phyloP scores from a whole-genome alignment of 92 coral and sea anemone genomes.

The Scolanthus callimorphus region DNA sequence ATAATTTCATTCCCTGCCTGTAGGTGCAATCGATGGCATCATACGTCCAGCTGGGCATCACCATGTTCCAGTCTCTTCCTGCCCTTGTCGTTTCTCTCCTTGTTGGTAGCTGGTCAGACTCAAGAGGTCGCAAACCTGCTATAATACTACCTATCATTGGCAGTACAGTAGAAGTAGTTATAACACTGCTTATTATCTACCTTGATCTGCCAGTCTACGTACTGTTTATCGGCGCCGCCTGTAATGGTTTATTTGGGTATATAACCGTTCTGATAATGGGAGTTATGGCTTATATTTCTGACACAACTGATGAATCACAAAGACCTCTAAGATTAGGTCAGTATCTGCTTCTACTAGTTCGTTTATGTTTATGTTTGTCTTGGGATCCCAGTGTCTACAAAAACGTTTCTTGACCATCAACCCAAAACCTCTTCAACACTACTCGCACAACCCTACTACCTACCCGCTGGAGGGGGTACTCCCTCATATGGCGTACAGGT shows the following conservation, averaged over 20 bases:
- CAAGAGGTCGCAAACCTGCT: slow-evolving; percentile 44
- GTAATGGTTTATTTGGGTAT: slow-evolving; percentile 39
- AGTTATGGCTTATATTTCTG: slow-evolving; percentile 44
- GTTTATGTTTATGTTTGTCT: no score
- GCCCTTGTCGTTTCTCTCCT: slow-evolving; percentile 29
- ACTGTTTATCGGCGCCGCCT: slow-evolving; percentile 39
- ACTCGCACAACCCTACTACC: no score
- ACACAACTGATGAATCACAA: slow-evolving; percentile 43
- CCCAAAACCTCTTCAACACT: no score
- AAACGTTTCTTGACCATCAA: no score
- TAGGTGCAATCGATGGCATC: slow-evolving; percentile 46
- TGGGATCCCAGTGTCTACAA: no score
- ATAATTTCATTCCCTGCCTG: no score
- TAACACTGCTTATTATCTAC: slow-evolving; percentile 32
- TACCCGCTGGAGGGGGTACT: no score
- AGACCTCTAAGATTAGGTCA: slow-evolving; percentile 39
- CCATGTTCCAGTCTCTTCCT: slow-evolving; percentile 41
- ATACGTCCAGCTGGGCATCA: slow-evolving; percentile 31
- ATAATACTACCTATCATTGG: slow-evolving; percentile 28
- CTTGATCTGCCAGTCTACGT: slow-evolving; percentile 40
- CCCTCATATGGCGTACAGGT: no score
- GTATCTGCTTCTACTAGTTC: no score
- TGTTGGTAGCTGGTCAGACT: slow-evolving; percentile 47
- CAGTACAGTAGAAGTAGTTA: slow-evolving; percentile 26
- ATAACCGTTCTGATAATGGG: slow-evolving; percentile 35